A percentile compares a stretch with the other conserved stretches of the same genome.
Conservation (phyloP, 2,113 vertebrate genomes). For the Microcebus lehilahytsara region DNA sequence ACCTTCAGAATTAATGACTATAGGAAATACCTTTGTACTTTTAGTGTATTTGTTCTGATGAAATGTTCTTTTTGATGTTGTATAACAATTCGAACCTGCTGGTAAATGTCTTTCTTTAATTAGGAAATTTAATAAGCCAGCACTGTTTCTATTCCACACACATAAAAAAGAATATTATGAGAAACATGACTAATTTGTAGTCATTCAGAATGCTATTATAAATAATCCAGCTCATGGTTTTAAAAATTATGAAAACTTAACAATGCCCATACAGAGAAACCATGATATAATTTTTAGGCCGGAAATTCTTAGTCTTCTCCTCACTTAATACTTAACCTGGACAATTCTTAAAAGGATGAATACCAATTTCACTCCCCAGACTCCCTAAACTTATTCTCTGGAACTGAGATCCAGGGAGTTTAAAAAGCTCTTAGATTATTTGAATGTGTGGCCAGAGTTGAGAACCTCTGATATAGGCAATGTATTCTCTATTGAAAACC, state of each 20-base stretch:
- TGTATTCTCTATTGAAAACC: not conserved
- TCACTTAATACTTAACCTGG: not conserved
- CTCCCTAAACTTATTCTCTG: not conserved
- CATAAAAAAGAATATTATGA: not conserved
- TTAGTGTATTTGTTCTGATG: not conserved
- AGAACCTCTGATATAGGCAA: rapidly evolving
- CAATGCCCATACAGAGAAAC: not conserved
- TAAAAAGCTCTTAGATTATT: not conserved
- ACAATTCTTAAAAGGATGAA: not conserved
- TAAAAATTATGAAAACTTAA: not conserved
- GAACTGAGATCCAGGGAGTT: not conserved
- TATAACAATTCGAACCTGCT: not conserved
- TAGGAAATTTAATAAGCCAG: not conserved
- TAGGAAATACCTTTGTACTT: not conserved
- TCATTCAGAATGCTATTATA: not conserved
- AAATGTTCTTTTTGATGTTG: not conserved
- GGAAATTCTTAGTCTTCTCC: not conserved
- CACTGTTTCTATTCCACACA: not conserved
- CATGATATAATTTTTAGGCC: not conserved
- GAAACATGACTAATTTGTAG: slow-evolving; percentile 1
- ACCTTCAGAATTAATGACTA: slow-evolving; percentile 1
- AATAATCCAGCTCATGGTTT: not conserved
- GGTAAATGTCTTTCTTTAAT: not conserved
- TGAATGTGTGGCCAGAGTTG: not conserved
- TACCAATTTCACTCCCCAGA: not conserved